Base-by-base conservation (phyloP, 2,888 invertebrate genomes). In the Lochmaea crataegi region DNA sequence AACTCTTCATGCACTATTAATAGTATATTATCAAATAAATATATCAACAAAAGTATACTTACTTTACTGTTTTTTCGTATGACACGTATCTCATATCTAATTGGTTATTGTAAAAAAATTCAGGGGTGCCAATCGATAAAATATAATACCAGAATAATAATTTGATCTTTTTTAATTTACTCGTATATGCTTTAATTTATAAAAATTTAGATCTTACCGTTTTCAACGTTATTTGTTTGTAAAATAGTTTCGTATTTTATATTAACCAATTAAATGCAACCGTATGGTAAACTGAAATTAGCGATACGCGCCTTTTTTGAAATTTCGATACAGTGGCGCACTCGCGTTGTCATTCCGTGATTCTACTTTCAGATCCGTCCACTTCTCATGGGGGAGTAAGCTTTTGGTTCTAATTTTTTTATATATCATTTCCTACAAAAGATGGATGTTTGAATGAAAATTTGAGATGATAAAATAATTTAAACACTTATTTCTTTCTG, bases 81-180 rank as follows among this genome's bases (percentile, higher is more conserved):
- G 82, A 82, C 82, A 82, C 82, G 82, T 82, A 77, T 76, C 73
- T 63, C 61, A 22, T 18, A 71, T 70, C 72, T 77, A 71, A 82
- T 82, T 82, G 82, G 82, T 66, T 75, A 57, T 58, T 16, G 22
- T n/a, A 16, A 48, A 41, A 69, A 65, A 56, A 57, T 42, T 41
- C 65, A 61, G 58, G 58, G 38, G 45, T 71, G 38, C 65, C 65
- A 66, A 48, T 66, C 51, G 18, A 58, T 66, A 16, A 26, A 10
- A 63, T 42, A 42, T n/a, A 58, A 58, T 32, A 38, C 32, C 32
- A 38, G 32, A 38, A 38, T 38, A 38, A 38, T 38, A 38, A 38
- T 38, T 38, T 38, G 32, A 32, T 32, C n/a, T n/a, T 6, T 32
- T 0, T 6, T 32, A 0, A 16, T 7, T 16, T 16, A n/a, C 53